Percentiles rank a stretch among this genome's conserved stretches.
Evolutionary conservation across 2,888 invertebrate genomes (phyloP).

Genomic region (Urechis unicinctus): DNA sequence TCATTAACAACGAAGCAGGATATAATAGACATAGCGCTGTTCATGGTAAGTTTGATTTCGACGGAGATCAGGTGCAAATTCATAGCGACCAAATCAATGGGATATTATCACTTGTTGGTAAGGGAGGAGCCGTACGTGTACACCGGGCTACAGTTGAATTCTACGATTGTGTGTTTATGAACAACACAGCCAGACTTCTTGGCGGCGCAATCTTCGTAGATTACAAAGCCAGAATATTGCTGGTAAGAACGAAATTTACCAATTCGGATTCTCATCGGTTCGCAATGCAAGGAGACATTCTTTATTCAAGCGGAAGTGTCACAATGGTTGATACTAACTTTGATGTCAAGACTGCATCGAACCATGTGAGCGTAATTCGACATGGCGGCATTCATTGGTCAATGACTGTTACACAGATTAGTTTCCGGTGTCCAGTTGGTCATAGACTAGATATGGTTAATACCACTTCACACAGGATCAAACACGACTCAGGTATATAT

Average conservation of each 20-base stretch:
- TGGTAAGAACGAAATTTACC: constrained; percentile 3
- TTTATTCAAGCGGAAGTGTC: constrained; percentile 13
- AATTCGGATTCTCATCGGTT: constrained; percentile 4
- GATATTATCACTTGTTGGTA: constrained; percentile 13
- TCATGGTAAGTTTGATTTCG: constrained; percentile 9
- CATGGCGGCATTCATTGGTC: constrained; percentile 16
- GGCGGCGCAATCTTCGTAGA: constrained; percentile 16
- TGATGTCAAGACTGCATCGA: not conserved
- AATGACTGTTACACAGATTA: constrained; percentile 8
- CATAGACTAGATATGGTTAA: constrained; percentile 13
- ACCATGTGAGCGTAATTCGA: constrained; percentile 9
- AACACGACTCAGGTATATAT: constrained; percentile 5
- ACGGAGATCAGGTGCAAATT: constrained; percentile 8
- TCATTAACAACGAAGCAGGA: constrained; percentile 10
- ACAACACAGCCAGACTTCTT: constrained; percentile 14
- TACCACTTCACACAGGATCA: constrained; percentile 10
- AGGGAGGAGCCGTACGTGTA: constrained; percentile 15
- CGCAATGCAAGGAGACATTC: constrained; percentile 13
- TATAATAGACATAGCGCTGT: constrained; percentile 3
- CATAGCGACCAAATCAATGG: constrained; percentile 9
- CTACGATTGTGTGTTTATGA: constrained; percentile 8
- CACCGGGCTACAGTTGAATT: constrained; percentile 8
- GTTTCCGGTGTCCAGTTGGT: constrained; percentile 15
- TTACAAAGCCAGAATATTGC: not conserved
- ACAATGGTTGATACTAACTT: constrained; percentile 3